A percentile compares a stretch with the other conserved stretches of the same genome.
phyloP scores from a whole-genome alignment of 2,113 vertebrate species.

The Bufo gargarizans region DNA sequence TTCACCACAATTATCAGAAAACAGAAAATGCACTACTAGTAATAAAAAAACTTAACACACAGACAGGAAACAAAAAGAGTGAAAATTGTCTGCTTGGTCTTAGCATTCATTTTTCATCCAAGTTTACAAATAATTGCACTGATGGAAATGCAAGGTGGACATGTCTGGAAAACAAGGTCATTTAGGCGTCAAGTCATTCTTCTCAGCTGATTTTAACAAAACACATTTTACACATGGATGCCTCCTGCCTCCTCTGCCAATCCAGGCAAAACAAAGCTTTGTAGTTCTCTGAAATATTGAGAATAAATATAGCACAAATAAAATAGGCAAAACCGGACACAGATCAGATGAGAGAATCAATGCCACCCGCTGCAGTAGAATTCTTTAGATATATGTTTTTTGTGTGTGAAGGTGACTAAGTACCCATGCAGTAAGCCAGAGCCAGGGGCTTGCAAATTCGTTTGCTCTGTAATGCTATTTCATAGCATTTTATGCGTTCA shows the following conservation, averaged over 20 bases:
- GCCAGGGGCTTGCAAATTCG: no score
- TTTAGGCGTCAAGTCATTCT: conserved; percentile 32
- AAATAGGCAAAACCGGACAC: not conserved
- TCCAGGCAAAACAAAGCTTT: conserved; percentile 22
- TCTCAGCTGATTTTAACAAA: conserved; percentile 51
- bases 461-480: no score
- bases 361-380: not conserved
- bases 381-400: not conserved
- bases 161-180: conserved; percentile 44
- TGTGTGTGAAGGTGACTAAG: not conserved
- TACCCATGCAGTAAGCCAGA: not conserved
- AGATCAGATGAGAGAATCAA: not conserved
- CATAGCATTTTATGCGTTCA: no score
- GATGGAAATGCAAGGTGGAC: conserved; percentile 29
- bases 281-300: not conserved
- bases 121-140: conserved; percentile 27
- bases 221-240: conserved; percentile 49
- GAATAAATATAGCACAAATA: conserved; percentile 24
- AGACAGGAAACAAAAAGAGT: not conserved
- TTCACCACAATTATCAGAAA: no score
- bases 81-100: not conserved
- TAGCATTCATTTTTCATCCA: not conserved
- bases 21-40: no score
- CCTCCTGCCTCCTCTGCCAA: conserved; percentile 21
- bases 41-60: not conserved